phyloP scores from a whole-genome alignment of 1,140 invertebrate species.

The Zelostemma sp. region DNA sequence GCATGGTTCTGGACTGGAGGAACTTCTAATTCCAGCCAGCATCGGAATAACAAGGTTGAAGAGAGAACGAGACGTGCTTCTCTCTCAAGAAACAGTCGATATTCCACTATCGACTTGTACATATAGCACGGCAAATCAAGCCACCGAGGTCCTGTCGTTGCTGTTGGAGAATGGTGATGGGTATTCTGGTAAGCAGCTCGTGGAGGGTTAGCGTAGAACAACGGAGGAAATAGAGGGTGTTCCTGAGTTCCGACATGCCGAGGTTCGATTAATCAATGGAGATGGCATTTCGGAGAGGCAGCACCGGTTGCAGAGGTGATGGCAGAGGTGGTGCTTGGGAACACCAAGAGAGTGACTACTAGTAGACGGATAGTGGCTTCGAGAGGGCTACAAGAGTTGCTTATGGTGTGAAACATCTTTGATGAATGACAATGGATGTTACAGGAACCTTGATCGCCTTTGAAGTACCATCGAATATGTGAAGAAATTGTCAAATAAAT shows the following conservation, averaged over 20 bases:
- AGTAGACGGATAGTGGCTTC: slow-evolving; percentile 42
- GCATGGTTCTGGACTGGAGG: neutral
- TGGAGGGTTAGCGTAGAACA: slow-evolving; percentile 36
- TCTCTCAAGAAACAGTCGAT: slow-evolving; percentile 49
- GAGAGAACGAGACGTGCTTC: slow-evolving; percentile 17
- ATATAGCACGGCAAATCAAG: slow-evolving; percentile 41
- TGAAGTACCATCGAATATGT: neutral
- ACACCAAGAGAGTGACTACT: slow-evolving; percentile 45
- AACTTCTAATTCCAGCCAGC: slow-evolving; percentile 9
- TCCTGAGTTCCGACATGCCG: slow-evolving; percentile 62
- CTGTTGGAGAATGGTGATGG: slow-evolving; percentile 50
- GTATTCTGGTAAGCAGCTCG: slow-evolving; percentile 44
- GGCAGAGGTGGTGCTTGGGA: slow-evolving; percentile 44
- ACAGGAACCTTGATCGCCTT: too few species aligned
- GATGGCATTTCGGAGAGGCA: slow-evolving; percentile 57
- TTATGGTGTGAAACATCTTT: slow-evolving; percentile 48
- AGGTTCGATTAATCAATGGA: slow-evolving; percentile 65
- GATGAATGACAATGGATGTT: slow-evolving; percentile 56
- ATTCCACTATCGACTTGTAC: slow-evolving; percentile 50
- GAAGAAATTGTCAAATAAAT: slow-evolving; percentile 7
- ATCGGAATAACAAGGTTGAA: slow-evolving; percentile 6
- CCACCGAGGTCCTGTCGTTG: slow-evolving; percentile 45
- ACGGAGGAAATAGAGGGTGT: slow-evolving; percentile 64
- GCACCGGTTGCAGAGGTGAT: slow-evolving; percentile 51
- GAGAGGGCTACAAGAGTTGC: slow-evolving; percentile 9